These are phyloP conservation scores for Orycteropus afer DNA, from an alignment of 2,113 vertebrate genomes.

Conservation along the genomic window DNA sequence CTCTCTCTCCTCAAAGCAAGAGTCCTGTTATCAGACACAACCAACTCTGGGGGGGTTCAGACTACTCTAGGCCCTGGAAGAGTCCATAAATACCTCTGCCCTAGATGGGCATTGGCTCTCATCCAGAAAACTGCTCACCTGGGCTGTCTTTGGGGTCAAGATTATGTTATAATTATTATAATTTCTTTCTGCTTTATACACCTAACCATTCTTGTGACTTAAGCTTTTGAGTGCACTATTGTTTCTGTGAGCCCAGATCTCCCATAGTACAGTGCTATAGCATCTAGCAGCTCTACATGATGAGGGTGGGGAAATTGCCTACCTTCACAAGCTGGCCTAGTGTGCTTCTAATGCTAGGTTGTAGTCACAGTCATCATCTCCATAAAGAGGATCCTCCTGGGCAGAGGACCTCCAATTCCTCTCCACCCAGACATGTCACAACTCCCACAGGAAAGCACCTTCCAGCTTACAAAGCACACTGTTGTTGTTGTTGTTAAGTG, in stretches of 20 bases:
- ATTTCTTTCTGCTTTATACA: background rate
- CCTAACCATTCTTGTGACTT: background rate
- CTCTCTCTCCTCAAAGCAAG: background rate
- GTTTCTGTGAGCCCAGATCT: background rate
- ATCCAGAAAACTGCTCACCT: background rate
- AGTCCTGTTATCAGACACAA: background rate
- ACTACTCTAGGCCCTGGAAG: background rate
- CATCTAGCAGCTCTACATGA: background rate
- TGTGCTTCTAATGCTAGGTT: background rate
- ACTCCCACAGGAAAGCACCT: background rate
- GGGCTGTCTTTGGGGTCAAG: background rate
- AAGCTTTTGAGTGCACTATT: background rate
- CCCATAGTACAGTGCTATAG: rapidly evolving
- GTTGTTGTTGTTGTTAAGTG: no score
- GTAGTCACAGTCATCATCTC: background rate
- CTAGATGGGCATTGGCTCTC: background rate
- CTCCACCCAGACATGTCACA: background rate
- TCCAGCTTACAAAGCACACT: background rate
- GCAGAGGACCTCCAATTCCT: background rate
- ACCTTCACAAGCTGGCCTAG: background rate
- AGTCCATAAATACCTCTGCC: background rate
- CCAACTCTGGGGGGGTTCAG: background rate
- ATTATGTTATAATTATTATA: background rate
- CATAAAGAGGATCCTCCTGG: background rate
- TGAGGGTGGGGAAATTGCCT: background rate